A percentile compares a stretch with the other conserved stretches of the same genome.
These are phyloP conservation scores for Lordiphosa mommai DNA, from an alignment of 1,140 invertebrate species.

Conservation along the genomic window DNA sequence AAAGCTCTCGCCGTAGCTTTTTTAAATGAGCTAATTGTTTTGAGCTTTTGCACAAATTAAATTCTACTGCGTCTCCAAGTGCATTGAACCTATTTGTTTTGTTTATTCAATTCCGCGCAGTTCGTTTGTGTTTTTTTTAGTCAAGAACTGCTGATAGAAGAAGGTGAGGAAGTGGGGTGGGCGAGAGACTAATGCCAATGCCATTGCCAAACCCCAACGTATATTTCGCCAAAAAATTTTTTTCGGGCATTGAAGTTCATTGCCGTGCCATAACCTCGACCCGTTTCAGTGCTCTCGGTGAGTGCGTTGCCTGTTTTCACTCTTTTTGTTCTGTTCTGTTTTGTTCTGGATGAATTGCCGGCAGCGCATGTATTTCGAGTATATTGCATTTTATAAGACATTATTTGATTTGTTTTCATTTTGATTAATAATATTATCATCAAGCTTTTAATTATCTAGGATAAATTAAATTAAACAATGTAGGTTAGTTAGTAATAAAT, in stretches of 20 bases:
- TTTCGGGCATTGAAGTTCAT: slow-evolving; percentile 62
- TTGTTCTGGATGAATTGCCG: no score
- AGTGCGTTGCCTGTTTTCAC: slow-evolving; percentile 53
- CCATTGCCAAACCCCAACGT: slow-evolving; percentile 33
- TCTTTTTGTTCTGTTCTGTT: slow-evolving; percentile 2
- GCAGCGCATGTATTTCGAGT: no score
- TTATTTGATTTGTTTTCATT: no score
- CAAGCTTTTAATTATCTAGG: no score
- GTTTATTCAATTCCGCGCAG: slow-evolving; percentile 59
- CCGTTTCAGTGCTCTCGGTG: background rate
- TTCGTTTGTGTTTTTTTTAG: slow-evolving; percentile 37
- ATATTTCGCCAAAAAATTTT: slow-evolving; percentile 66
- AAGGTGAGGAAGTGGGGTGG: background rate
- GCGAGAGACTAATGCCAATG: slow-evolving; percentile 30
- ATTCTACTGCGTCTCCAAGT: slow-evolving; percentile 69
- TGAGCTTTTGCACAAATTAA: slow-evolving; percentile 46
- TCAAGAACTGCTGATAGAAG: slow-evolving; percentile 8
- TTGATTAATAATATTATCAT: no score
- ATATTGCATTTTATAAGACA: no score
- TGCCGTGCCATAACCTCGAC: slow-evolving; percentile 67
- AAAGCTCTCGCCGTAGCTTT: background rate
- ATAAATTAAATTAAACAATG: no score
- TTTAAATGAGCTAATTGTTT: background rate
- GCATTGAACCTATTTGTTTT: slow-evolving; percentile 62
- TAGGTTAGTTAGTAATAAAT: no score